Evolutionary conservation across 2,797 vertebrate genomes (phyloP).

Genomic region (Muscicapa striata): DNA sequence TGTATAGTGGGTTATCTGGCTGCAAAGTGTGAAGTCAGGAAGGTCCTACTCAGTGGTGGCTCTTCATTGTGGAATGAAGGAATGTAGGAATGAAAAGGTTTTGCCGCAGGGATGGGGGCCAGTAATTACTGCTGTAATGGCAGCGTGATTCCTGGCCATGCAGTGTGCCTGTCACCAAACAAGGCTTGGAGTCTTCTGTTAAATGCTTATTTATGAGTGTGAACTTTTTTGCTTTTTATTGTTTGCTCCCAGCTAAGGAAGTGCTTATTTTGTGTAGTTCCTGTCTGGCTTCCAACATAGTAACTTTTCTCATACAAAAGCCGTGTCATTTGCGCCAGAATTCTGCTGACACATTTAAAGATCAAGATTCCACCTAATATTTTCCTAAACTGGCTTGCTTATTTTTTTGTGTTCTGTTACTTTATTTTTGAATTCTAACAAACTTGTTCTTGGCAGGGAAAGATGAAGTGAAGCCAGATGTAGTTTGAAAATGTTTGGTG

Average conservation of each 20-base stretch:
- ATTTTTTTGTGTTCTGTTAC: slow-evolving; percentile 46
- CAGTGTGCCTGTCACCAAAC: neutral
- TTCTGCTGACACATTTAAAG: slow-evolving; percentile 3
- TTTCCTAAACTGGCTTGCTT: slow-evolving; percentile 58
- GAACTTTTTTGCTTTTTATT: neutral
- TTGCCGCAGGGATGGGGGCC: neutral
- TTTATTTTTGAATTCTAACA: slow-evolving; percentile 63
- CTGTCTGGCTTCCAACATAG: neutral
- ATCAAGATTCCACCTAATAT: slow-evolving; percentile 2
- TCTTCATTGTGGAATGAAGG: neutral
- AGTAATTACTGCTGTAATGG: neutral
- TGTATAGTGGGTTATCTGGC: neutral
- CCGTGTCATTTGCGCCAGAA: neutral
- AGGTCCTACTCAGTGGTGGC: neutral
- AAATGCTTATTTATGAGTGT: neutral
- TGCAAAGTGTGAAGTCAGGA: neutral
- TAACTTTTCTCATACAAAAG: slow-evolving; percentile 44
- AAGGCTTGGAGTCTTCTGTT: neutral
- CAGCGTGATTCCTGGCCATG: rapidly evolving
- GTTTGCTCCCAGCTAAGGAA: neutral
- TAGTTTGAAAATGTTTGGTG: neutral
- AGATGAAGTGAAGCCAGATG: slow-evolving; percentile 17
- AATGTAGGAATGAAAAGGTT: neutral
- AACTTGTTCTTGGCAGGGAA: slow-evolving; percentile 60
- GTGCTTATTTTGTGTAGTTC: slow-evolving; percentile 45